phyloP scores from a whole-genome alignment of 2,113 vertebrate genomes.

The Ovis canadensis region DNA sequence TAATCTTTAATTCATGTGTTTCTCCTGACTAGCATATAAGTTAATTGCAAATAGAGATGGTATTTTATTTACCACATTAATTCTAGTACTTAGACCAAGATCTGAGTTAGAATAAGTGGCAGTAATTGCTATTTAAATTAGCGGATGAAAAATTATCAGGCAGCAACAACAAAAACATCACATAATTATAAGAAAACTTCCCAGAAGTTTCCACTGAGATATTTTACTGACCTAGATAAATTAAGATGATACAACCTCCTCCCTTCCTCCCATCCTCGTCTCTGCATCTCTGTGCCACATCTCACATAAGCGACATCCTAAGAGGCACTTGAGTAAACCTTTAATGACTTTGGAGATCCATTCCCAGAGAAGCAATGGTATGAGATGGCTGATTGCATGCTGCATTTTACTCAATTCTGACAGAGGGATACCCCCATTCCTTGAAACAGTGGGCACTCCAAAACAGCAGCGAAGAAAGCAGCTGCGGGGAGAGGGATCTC shows the following conservation, averaged over 20 bases:
- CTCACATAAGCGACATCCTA: neutral
- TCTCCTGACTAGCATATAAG: neutral
- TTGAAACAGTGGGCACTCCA: neutral
- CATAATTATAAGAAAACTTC: neutral
- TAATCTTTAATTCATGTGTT: neutral
- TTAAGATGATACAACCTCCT: neutral
- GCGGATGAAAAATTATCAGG: neutral
- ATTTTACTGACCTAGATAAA: neutral
- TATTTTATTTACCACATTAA: neutral
- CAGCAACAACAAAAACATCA: neutral
- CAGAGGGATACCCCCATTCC: neutral
- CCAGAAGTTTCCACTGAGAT: neutral
- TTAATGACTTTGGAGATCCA: neutral
- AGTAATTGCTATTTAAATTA: neutral
- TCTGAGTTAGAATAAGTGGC: neutral
- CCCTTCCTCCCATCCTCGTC: fast-evolving
- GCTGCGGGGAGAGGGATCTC: neutral
- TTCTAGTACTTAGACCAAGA: neutral
- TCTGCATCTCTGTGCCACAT: neutral
- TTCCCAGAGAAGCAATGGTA: neutral
- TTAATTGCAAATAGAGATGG: neutral
- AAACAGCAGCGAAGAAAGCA: conserved; percentile 21
- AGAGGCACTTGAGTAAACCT: neutral
- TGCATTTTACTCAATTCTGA: conserved; percentile 27
- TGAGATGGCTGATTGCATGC: neutral